Conservation (phyloP, 2,113 vertebrate genomes). For the Salvelinus sp. region DNA sequence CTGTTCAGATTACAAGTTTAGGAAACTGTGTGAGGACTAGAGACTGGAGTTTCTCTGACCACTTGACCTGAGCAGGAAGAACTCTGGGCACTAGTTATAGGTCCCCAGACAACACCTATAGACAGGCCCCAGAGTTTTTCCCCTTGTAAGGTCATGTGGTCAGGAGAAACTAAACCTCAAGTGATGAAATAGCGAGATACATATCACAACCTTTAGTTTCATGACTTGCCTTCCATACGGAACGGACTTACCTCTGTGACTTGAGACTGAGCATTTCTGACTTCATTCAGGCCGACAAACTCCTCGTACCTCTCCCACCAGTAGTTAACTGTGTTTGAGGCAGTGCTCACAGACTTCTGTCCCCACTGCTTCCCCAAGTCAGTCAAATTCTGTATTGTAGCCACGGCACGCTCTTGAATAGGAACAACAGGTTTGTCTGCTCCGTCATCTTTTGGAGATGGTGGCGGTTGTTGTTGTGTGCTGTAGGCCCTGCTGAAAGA, state of each 20-base stretch:
- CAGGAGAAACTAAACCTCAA: background rate
- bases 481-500: conserved; percentile 68
- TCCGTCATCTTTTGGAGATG: conserved; percentile 12
- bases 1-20: too few relatives aligned
- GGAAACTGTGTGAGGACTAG: too few relatives aligned
- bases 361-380: conserved; percentile 75
- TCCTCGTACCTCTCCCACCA: conserved; percentile 95
- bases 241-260: conserved; percentile 85
- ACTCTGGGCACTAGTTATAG: too few relatives aligned
- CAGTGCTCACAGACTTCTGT: conserved; percentile 61
- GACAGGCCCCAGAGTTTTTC: too few relatives aligned
- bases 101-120: too few relatives aligned
- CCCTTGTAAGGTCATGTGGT: background rate
- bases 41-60: conserved; percentile 17
- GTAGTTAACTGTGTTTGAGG: conserved; percentile 68
- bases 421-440: conserved; percentile 39
- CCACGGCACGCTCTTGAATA: conserved; percentile 49
- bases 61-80: too few relatives aligned
- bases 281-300: conserved; percentile 92
- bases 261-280: conserved; percentile 86
- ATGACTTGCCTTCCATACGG: background rate
- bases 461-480: conserved; percentile 54
- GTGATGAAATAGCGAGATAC: too few relatives aligned
- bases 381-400: conserved; percentile 63
- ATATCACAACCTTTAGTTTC: background rate